These are phyloP conservation scores for Cinclus mexicanus DNA, from an alignment of 2,113 vertebrate species.

Conservation along the genomic window DNA sequence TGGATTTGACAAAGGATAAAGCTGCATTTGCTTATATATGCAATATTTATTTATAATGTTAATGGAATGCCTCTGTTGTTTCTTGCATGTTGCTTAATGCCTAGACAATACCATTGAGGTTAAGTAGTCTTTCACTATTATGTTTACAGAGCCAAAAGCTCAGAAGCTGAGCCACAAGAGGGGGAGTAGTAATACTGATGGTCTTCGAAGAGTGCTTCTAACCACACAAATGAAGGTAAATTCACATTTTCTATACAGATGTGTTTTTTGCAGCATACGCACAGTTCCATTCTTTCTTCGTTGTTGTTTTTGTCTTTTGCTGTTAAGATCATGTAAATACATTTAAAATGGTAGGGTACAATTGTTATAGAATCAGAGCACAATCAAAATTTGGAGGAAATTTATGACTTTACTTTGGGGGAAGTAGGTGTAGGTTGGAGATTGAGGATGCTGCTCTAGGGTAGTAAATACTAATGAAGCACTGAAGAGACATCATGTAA, in stretches of 20 bases:
- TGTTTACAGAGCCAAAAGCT: slow-evolving; percentile 71
- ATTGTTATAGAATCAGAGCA: background rate
- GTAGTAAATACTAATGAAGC: background rate
- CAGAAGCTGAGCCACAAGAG: slow-evolving; percentile 82
- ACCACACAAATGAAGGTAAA: slow-evolving; percentile 91
- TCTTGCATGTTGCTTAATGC: background rate
- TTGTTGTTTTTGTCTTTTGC: background rate
- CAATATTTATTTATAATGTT: background rate
- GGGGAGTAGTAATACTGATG: slow-evolving; percentile 73
- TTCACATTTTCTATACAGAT: background rate
- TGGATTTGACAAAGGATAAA: background rate
- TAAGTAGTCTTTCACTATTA: background rate
- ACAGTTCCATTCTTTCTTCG: background rate
- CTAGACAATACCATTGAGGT: background rate
- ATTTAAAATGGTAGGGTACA: background rate
- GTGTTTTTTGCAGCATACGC: background rate
- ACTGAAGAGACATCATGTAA: background rate
- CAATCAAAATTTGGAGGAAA: background rate
- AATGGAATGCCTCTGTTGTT: background rate
- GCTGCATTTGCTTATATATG: background rate
- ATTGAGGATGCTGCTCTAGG: background rate
- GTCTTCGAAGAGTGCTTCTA: slow-evolving; percentile 86
- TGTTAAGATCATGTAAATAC: slow-evolving; percentile 53
- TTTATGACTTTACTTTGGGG: background rate
- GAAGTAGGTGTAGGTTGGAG: fast-evolving